Percentiles rank a stretch among this genome's conserved stretches.
phyloP scores from a whole-genome alignment of 2,113 vertebrate genomes.

The Prunella himalayana region DNA sequence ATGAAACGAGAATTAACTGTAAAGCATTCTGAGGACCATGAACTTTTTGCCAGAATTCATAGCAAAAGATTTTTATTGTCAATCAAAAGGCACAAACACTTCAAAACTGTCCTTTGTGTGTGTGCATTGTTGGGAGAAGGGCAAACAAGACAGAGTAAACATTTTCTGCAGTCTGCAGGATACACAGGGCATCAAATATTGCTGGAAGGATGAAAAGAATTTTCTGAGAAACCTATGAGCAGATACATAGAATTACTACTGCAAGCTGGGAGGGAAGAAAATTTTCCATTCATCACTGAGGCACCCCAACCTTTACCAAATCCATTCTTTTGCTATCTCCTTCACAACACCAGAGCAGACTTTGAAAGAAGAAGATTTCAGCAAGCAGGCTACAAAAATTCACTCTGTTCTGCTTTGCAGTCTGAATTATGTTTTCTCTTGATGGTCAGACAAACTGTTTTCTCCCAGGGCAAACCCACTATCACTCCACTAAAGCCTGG shows the following conservation, averaged over 20 bases:
- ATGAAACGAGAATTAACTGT: conserved; percentile 27
- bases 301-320: background rate
- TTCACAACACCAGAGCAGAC: rapidly evolving
- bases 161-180: background rate
- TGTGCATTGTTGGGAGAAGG: background rate
- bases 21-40: background rate
- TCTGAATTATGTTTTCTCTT: background rate
- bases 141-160: background rate
- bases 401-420: background rate
- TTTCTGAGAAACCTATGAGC: background rate
- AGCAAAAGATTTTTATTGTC: background rate
- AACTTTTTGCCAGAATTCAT: conserved; percentile 16
- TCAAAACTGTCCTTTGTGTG: background rate
- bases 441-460: background rate
- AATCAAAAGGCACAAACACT: background rate
- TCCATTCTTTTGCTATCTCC: background rate
- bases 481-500: background rate
- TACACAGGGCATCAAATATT: background rate
- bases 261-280: background rate
- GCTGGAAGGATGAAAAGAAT: background rate
- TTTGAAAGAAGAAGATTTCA: background rate
- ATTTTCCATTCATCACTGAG: background rate
- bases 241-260: background rate
- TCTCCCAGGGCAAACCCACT: background rate
- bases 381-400: background rate